Evolutionary conservation across 2,113 vertebrate species (phyloP).

Genomic region (Aramus guarauna): DNA sequence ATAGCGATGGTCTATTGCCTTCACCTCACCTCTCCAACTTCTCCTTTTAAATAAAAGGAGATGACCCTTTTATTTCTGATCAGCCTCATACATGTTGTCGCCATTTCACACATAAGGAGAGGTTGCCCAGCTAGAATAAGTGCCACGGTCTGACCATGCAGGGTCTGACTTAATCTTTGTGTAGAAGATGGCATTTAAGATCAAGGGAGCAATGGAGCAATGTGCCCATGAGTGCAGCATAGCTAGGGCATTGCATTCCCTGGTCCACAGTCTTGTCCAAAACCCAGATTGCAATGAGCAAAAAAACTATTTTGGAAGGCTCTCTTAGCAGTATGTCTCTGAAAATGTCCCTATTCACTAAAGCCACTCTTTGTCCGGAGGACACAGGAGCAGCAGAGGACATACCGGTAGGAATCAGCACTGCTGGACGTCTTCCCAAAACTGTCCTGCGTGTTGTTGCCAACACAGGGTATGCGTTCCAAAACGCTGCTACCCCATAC

Average conservation of each 20-base stretch:
- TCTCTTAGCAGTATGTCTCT: background rate
- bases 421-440: background rate
- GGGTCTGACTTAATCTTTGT: background rate
- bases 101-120: background rate
- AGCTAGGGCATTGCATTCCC: background rate
- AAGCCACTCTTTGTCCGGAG: background rate
- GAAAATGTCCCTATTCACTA: background rate
- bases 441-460: fast-evolving
- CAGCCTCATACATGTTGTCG: fast-evolving
- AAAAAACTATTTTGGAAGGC: background rate
- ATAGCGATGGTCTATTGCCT: background rate
- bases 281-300: background rate
- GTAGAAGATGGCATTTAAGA: background rate
- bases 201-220: background rate
- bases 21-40: background rate
- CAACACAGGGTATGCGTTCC: background rate
- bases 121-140: background rate
- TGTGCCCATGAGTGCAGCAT: background rate
- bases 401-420: background rate
- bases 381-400: background rate
- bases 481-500: background rate
- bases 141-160: background rate
- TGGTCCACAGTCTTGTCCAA: background rate
- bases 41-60: background rate
- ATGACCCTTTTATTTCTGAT: background rate